Base-by-base conservation (phyloP, 2,113 vertebrate species). In the Corythoichthys intestinalis region DNA sequence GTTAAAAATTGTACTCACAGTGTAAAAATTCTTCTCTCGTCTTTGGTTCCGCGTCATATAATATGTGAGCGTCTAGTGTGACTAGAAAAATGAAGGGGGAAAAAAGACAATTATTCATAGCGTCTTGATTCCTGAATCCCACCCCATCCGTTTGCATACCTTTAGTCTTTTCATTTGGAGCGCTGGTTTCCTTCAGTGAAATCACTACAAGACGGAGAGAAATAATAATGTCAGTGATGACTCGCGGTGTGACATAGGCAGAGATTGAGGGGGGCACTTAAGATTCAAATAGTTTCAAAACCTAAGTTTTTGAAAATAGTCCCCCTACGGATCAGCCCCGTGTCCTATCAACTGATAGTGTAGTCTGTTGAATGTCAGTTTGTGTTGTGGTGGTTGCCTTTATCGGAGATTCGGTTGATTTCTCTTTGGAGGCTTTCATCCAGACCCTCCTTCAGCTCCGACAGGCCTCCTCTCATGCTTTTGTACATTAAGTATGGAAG, bases 401-500 rank as follows among this genome's bases (percentile, higher is more conserved):
- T 87, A 14, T 90, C 88, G 0, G 87, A 88, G 59, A 93, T 79
- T 62, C 78, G 84, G 62, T 11, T 48, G 46, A 84, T 68, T 38
- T 93, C 92, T 60, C 59, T 81, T 38, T 89, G 73, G 2, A 87
- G 77, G 0, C 76, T 69, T 17, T 90, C 82, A 1, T 83, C 79
- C 65, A 92, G 70, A 37, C 65, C 67, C 62, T 73, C 76, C 54
- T 68, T 86, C 66, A 92, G 73, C 15, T 91, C 81, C 7, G 68
- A 70, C 63, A 93, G 70, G 3, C 79, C 75, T 12, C 70, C 85
- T 69, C 75, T 88, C n/a, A 85, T 79, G 20, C 75, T 85, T 78
- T 86, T 86, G 61, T 91, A 85, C 72, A 90, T 90, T 39, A 84
- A 10, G 47, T 91, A 92, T 0, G 76, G 88, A 38, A 91, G 85